Percentiles rank a stretch among this genome's conserved stretches.
Conservation (phyloP, 1,140 invertebrate species). For the Samia ricini region DNA sequence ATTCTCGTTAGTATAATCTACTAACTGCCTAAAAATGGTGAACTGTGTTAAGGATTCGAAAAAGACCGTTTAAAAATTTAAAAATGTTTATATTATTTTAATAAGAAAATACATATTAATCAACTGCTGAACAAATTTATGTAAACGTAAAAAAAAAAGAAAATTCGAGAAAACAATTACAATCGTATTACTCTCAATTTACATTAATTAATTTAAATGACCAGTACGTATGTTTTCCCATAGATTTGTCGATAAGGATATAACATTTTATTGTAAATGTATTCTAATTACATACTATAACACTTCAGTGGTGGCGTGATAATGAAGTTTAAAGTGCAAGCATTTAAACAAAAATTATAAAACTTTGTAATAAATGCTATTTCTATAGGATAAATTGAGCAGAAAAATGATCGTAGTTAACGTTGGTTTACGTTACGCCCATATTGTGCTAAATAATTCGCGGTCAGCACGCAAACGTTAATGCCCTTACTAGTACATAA, state of each 20-base stretch:
- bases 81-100: no score
- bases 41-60: no score
- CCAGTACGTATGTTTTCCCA: no score
- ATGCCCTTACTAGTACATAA: conserved; percentile 27
- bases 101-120: no score
- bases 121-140: no score
- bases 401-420: conserved; percentile 30
- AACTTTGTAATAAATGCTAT: conserved; percentile 11
- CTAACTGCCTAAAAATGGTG: no score
- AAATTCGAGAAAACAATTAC: no score
- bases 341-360: not conserved
- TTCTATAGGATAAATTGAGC: conserved; percentile 28
- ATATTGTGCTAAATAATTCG: conserved; percentile 41
- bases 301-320: not conserved
- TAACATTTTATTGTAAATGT: not conserved
- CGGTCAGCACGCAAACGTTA: conserved; percentile 39
- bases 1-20: no score
- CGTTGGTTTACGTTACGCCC: conserved; percentile 18
- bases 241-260: not conserved
- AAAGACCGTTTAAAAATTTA: no score
- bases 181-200: no score
- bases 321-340: not conserved
- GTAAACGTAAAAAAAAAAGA: no score
- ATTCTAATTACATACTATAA: not conserved
- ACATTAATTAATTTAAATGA: no score